Conservation (phyloP, 2,113 vertebrate species). For the Neodon shergylaensis region DNA sequence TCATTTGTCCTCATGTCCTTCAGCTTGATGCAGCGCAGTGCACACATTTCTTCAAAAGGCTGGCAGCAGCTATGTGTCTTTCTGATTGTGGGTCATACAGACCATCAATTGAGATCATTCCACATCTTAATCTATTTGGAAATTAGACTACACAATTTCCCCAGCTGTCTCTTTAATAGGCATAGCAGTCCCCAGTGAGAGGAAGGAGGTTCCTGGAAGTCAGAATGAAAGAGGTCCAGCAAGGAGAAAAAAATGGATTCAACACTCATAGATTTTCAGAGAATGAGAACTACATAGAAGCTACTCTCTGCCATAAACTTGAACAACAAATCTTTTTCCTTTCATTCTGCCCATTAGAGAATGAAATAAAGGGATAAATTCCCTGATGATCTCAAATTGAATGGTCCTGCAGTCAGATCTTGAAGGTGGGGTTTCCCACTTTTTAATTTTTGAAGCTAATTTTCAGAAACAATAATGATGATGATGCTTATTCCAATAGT, state of each 20-base stretch:
- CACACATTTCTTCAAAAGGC: background rate
- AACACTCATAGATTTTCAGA: background rate
- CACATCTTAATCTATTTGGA: background rate
- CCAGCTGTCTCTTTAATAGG: conserved; percentile 19
- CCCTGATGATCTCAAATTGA: background rate
- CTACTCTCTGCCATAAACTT: no score
- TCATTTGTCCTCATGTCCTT: background rate
- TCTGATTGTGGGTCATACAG: background rate
- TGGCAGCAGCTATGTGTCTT: background rate
- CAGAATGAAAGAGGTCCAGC: background rate
- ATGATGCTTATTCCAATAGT: background rate
- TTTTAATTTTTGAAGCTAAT: background rate
- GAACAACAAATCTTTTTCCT: accelerated
- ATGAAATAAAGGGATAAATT: background rate
- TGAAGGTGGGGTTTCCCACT: background rate
- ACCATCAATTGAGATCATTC: background rate
- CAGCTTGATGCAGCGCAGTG: background rate
- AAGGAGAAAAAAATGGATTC: background rate
- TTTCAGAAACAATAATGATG: background rate
- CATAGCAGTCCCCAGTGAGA: background rate
- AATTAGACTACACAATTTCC: background rate
- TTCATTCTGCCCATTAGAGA: background rate
- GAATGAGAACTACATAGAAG: background rate
- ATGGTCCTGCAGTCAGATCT: background rate
- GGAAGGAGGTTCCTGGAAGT: background rate